Conservation (phyloP, 1,140 invertebrate species). For the Penaeus japonicus region DNA sequence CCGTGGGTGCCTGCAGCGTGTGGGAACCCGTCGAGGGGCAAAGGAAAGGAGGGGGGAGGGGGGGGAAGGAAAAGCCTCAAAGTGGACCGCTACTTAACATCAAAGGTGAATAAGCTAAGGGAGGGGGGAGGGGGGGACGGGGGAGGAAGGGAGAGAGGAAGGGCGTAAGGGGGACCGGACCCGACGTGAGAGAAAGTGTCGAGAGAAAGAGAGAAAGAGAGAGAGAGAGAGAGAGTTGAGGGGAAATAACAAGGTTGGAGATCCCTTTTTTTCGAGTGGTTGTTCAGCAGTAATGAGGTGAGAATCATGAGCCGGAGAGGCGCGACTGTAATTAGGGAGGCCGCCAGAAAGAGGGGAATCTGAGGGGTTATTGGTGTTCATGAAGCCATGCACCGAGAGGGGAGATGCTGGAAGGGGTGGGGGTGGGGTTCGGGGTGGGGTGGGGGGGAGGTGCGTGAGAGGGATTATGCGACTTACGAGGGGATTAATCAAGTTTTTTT, state of each 20-base stretch:
- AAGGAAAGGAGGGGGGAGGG: neutral
- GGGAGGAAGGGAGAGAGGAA: neutral
- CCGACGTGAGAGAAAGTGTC: neutral
- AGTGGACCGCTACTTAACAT: too few species aligned
- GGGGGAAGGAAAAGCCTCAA: neutral
- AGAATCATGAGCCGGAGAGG: too few species aligned
- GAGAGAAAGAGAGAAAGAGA: neutral
- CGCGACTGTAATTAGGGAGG: too few species aligned
- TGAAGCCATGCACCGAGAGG: neutral
- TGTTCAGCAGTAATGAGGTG: too few species aligned
- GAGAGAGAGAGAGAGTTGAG: neutral
- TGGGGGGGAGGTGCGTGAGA: neutral
- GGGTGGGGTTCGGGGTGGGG: neutral
- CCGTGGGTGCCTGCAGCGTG: too few species aligned
- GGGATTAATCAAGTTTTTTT: too few species aligned
- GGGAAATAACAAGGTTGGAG: neutral
- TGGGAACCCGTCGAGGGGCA: too few species aligned
- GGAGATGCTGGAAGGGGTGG: neutral
- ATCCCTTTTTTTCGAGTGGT: too few species aligned
- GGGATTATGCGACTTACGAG: neutral
- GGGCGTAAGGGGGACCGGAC: slow-evolving; percentile 6
- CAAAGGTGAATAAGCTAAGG: too few species aligned
- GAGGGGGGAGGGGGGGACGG: neutral
- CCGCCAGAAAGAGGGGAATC: too few species aligned
- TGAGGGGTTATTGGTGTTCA: too few species aligned